Evolutionary conservation across 2,113 vertebrate genomes (phyloP), one percentile per base, ranked within the genome.

Genomic region (Micronycteris hirsuta): DNA sequence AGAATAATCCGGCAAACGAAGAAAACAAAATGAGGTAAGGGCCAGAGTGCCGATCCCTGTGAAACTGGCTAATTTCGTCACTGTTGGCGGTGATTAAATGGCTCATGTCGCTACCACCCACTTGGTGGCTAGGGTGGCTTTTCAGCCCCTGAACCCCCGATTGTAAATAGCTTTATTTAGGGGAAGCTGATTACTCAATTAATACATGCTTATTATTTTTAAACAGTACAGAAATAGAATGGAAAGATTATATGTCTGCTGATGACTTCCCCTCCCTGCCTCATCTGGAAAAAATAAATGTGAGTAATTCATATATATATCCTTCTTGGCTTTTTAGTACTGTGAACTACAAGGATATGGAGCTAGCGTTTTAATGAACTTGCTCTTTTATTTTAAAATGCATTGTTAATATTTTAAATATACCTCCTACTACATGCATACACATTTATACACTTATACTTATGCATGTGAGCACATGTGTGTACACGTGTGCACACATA

Each of bases 1-100:
- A 93, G 92, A 94, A 81, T 24, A 78, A 85, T 84, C 71, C 95
- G 86, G 67, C 67, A 95, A 93, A 95, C 7, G 33, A 87, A 96
- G 78, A 84, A 77, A 86, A 47, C 74, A 67, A 94, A 89, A 89
- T 41, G 28, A 93, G 43, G 20, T 54, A 41, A 61, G 73, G 36
- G 17, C 45, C 36, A 71, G 65, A 77, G 22, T 45, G 16, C 15
- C 1, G 36, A 54, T 4, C 49, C 31, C 52, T 45, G 15, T 41
- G 81, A 38, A 88, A 41, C 26, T 24, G 52, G 76, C n/a, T 43
- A 10, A 47, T 52, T 83, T 58, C 41, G 22, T 61, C 61, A 5
- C 4, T n/a, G 3, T 11, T 11, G 49, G 36, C 16, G 38, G 73
- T 15, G 19, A 67, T 17, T 49, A 36, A 52, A 33, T 14, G 15